Evolutionary conservation across 2,888 invertebrate genomes (phyloP).

Genomic region (Cosmopolites sordidus): DNA sequence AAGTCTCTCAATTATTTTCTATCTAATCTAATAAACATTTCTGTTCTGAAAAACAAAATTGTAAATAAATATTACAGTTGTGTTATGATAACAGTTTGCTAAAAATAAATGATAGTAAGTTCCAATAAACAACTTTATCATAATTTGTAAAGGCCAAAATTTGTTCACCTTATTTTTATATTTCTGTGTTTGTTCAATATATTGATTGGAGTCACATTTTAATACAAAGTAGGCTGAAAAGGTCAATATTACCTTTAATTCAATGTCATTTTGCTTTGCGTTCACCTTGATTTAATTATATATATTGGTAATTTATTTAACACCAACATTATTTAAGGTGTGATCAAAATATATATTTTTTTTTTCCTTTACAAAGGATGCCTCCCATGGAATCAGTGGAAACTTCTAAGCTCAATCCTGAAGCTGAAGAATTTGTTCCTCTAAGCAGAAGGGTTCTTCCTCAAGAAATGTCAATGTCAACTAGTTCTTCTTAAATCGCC

Average conservation of each 20-base stretch:
- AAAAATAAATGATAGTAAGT: background rate
- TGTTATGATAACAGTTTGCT: slow-evolving; percentile 6
- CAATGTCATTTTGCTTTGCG: slow-evolving; percentile 10
- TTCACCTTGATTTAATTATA: slow-evolving; percentile 5
- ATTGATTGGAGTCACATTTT: background rate
- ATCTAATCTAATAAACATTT: too few relatives aligned
- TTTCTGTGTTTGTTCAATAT: too few relatives aligned
- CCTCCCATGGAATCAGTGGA: slow-evolving; percentile 49
- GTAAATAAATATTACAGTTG: too few relatives aligned
- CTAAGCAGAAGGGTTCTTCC: slow-evolving; percentile 26
- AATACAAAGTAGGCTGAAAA: slow-evolving; percentile 7
- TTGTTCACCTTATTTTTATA: too few relatives aligned
- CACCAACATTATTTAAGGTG: too few relatives aligned
- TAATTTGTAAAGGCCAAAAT: too few relatives aligned
- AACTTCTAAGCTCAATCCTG: slow-evolving; percentile 71
- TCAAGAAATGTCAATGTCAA: slow-evolving; percentile 29
- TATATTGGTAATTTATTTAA: background rate
- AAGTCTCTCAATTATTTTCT: too few relatives aligned
- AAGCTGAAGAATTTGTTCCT: slow-evolving; percentile 83
- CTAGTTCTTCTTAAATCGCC: slow-evolving; percentile 29
- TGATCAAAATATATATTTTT: too few relatives aligned
- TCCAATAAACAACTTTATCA: background rate
- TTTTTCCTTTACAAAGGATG: slow-evolving; percentile 3
- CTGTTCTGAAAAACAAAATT: too few relatives aligned
- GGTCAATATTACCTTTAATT: slow-evolving; percentile 13